Base-by-base conservation (phyloP, 2,113 vertebrate species). In the Sphaerodactylus townsendi region DNA sequence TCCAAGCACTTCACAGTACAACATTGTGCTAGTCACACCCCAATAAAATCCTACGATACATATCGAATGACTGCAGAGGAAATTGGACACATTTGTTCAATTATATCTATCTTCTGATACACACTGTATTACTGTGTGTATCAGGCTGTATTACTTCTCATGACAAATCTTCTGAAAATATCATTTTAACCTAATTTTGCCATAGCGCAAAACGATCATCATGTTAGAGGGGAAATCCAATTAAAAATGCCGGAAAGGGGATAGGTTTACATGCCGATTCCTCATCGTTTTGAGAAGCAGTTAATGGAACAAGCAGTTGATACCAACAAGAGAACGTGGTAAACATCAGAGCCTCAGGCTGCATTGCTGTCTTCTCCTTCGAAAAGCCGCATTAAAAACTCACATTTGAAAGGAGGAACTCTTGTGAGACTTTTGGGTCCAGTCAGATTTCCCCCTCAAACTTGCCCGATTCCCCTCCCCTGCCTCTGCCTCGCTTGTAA, bases 41-140 rank as follows among this genome's bases (percentile, higher is more conserved):
- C 35, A 41, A 11, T 81, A n/a, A 68, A 81, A 69, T 69, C 44
- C 28, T 46, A 39, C 69, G 64, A 80, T 80, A 69, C 50, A 69
- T 28, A 28, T 44, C 10, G 25, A 71, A 25, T 71, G 79, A 81
- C 41, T 71, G 79, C 46, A 71, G 48, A 71, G 68, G 56, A 81
- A 71, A 81, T 81, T 81, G 79, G 68, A 71, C 79, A 37, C 13
- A 37, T 23, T 80, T 53, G 44, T 80, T 80, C 78, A 81, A 41
- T 81, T 81, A 56, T 81, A 81, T 53, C 30, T 81, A 33, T 70
- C 79, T 68, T 70, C 33, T 30, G 11, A 28, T 35, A 81, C 33
- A 81, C 23, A 53, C n/a, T n/a, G n/a, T n/a, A n/a, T n/a, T n/a
- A n/a, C n/a, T n/a, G n/a, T n/a, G n/a, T n/a, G n/a, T n/a, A n/a